phyloP scores from a whole-genome alignment of 2,888 invertebrate genomes.

The Agrypnus murinus region DNA sequence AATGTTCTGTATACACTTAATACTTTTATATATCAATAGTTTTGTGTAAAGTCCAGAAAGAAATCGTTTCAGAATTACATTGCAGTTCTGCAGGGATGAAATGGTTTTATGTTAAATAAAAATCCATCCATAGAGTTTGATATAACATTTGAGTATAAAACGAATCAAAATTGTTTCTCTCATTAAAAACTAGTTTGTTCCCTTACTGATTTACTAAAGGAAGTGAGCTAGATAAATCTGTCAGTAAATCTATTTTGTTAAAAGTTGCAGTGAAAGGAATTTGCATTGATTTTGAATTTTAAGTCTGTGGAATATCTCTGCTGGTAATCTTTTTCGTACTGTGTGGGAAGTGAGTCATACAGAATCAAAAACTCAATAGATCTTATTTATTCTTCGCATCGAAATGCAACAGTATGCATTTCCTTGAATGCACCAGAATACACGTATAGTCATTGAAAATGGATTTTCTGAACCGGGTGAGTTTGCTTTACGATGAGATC shows the following conservation, averaged over 20 bases:
- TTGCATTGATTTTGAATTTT: neutral
- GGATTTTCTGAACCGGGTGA: slow-evolving; percentile 18
- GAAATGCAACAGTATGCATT: slow-evolving; percentile 39
- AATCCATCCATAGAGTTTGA: slow-evolving; percentile 8
- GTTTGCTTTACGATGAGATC: slow-evolving; percentile 20
- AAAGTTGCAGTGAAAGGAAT: too few species aligned
- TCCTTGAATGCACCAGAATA: slow-evolving; percentile 23
- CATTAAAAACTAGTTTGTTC: neutral
- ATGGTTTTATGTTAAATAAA: neutral
- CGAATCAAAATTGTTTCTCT: too few species aligned
- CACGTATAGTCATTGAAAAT: slow-evolving; percentile 32
- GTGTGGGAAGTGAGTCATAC: slow-evolving; percentile 28
- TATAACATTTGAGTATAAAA: neutral
- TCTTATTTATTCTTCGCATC: slow-evolving; percentile 37
- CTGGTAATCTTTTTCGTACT: slow-evolving; percentile 2
- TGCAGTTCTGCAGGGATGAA: slow-evolving; percentile 5
- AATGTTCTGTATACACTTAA: slow-evolving; percentile 53
- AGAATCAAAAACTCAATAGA: slow-evolving; percentile 32
- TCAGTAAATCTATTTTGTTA: neutral
- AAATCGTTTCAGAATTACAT: slow-evolving; percentile 27
- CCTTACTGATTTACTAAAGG: neutral
- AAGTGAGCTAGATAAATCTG: neutral
- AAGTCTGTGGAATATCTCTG: neutral
- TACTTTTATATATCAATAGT: slow-evolving; percentile 43
- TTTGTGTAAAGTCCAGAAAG: slow-evolving; percentile 10